phyloP scores from a whole-genome alignment of 2,113 vertebrate genomes.

The Gymnobelideus leadbeateri region DNA sequence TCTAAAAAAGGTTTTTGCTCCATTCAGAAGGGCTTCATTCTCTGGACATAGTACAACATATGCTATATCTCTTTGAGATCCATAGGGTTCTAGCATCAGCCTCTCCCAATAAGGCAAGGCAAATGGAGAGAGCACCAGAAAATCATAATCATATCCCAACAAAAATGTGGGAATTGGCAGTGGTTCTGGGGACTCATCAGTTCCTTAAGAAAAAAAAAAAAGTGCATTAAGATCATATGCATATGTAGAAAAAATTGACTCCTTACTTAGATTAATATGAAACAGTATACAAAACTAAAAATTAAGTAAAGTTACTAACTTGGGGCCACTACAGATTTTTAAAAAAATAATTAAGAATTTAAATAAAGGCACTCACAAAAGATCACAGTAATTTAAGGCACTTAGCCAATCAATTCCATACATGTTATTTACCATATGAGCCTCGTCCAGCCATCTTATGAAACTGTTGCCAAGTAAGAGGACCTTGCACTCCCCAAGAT shows the following conservation, averaged over 20 bases:
- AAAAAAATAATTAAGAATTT: constrained; percentile 54
- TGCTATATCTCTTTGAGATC: constrained; percentile 97
- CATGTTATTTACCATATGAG: constrained; percentile 92
- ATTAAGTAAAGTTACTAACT: constrained; percentile 31
- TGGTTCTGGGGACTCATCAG: constrained; percentile 98
- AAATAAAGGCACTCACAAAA: constrained; percentile 27
- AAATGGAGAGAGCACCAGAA: constrained; percentile 98
- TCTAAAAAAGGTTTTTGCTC: constrained; percentile 96
- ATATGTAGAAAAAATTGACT: constrained; percentile 53
- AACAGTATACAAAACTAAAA: background rate
- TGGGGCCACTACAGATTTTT: constrained; percentile 35
- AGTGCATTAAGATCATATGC: constrained; percentile 68
- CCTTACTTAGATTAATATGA: constrained; percentile 64
- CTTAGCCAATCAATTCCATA: constrained; percentile 41
- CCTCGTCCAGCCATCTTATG: constrained; percentile 99
- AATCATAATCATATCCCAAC: constrained; percentile 97
- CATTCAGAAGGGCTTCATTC: constrained; percentile 96
- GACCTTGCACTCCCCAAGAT: constrained; percentile 98
- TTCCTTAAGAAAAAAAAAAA: constrained; percentile 88
- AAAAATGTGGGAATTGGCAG: constrained; percentile 98
- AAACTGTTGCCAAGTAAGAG: constrained; percentile 99
- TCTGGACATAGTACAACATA: constrained; percentile 99
- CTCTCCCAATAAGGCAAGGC: constrained; percentile 98
- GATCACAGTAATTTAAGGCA: constrained; percentile 1
- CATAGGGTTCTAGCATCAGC: constrained; percentile 96